Evolutionary conservation across 2,113 vertebrate species (phyloP).

Genomic region (Aythya baeri): DNA sequence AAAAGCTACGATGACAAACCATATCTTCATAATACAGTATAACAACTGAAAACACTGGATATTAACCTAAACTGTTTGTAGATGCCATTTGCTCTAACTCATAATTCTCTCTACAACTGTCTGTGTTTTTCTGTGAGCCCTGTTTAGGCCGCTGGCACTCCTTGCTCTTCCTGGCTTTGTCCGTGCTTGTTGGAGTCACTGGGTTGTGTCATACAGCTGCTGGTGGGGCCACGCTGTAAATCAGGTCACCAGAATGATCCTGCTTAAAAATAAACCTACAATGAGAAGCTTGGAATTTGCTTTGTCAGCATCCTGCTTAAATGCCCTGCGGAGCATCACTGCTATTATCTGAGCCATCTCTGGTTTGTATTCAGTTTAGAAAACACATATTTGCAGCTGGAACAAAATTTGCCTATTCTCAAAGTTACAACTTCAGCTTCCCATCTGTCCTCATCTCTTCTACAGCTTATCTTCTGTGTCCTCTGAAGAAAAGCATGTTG

Average conservation of each 20-base stretch:
- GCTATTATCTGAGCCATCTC: constrained; percentile 34
- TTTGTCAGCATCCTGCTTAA: constrained; percentile 28
- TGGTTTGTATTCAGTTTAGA: constrained; percentile 16
- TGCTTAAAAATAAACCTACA: constrained; percentile 45
- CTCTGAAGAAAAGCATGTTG: background rate
- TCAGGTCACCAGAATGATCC: constrained; percentile 30
- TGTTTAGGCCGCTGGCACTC: background rate
- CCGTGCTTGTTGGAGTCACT: background rate
- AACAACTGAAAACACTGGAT: background rate
- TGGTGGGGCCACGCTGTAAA: constrained; percentile 8
- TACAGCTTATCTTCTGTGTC: background rate
- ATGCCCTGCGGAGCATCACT: constrained; percentile 30
- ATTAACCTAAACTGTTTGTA: background rate
- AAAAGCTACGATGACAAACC: background rate
- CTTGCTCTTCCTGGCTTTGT: background rate
- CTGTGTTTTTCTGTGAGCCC: background rate
- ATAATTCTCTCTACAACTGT: background rate
- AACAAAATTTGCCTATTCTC: background rate
- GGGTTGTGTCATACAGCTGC: background rate
- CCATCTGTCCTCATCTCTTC: background rate
- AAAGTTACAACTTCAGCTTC: background rate
- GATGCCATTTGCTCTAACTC: background rate
- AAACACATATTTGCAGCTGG: background rate
- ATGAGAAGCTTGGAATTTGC: constrained; percentile 21
- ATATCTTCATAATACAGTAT: rapidly evolving